phyloP scores from a whole-genome alignment of 2,888 invertebrate genomes.

The Oscheius sp. region DNA sequence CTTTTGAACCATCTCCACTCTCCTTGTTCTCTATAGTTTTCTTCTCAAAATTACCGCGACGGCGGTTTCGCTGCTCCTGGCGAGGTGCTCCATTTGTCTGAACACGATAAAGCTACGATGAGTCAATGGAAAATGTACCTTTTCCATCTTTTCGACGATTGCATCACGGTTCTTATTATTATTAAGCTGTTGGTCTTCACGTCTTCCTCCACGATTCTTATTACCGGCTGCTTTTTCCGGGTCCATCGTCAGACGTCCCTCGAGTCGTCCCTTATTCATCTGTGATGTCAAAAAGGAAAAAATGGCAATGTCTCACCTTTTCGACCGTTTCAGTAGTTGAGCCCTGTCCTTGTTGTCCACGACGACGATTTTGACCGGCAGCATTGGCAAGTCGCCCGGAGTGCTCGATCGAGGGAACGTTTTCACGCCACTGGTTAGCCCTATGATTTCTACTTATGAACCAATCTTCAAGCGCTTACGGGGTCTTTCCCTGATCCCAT shows the following conservation, averaged over 20 bases:
- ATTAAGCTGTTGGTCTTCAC: conserved; percentile 20
- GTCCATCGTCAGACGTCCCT: conserved; percentile 21
- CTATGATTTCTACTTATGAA: conserved; percentile 22
- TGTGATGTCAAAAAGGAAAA: background rate
- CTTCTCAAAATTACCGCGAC: conserved; percentile 11
- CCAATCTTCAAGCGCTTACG: conserved; percentile 40
- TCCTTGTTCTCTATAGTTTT: background rate
- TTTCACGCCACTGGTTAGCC: conserved; percentile 58
- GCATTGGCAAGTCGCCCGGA: conserved; percentile 46
- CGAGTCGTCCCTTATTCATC: conserved; percentile 24
- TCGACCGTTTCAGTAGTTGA: background rate
- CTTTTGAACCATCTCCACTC: background rate
- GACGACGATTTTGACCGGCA: background rate
- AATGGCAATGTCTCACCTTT: conserved; percentile 2
- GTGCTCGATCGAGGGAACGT: conserved; percentile 60
- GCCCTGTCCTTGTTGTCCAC: background rate
- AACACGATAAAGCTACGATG: background rate
- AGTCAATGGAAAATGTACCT: background rate
- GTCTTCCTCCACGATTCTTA: background rate
- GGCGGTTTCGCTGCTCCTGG: conserved; percentile 14
- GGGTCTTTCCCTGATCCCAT: conserved; percentile 64
- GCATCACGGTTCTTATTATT: background rate
- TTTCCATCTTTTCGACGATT: background rate
- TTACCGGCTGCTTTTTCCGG: conserved; percentile 10
- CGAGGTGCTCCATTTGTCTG: background rate